Conservation (phyloP, 2,888 invertebrate species). For the Noctuana brunneofusca region DNA sequence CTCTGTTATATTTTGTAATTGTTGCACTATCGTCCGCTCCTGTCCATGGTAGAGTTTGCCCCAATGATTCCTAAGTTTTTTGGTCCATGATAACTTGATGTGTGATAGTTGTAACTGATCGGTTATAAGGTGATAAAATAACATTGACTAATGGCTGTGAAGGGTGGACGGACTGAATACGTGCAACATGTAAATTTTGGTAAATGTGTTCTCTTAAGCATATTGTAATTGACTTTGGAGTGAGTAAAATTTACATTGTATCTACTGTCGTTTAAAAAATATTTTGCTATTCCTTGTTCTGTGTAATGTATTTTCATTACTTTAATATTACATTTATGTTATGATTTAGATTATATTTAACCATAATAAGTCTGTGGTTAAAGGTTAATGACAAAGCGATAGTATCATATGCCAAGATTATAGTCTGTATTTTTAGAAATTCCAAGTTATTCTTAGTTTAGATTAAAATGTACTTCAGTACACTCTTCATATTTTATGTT, state of each 20-base stretch:
- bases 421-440: constrained; percentile 24
- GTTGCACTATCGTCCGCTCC: constrained; percentile 33
- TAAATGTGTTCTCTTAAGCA: constrained; percentile 28
- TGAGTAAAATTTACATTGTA: constrained; percentile 12
- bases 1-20: constrained; percentile 17
- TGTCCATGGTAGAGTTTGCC: constrained; percentile 28
- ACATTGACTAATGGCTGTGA: constrained; percentile 31
- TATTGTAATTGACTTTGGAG: constrained; percentile 16
- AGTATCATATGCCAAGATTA: constrained; percentile 23
- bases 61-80: constrained; percentile 22
- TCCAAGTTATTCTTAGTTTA: constrained; percentile 14
- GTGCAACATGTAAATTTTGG: constrained; percentile 32
- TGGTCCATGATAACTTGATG: constrained; percentile 13
- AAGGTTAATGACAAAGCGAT: constrained; percentile 29
- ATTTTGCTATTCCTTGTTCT: constrained; percentile 28
- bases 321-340: constrained; percentile 25
- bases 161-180: constrained; percentile 31
- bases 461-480: not conserved
- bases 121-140: constrained; percentile 25
- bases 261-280: constrained; percentile 11
- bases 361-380: constrained; percentile 24
- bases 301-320: constrained; percentile 18
- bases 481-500: not conserved
- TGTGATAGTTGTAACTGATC: constrained; percentile 26
- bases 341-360: constrained; percentile 26